Conservation (phyloP, 2,797 vertebrate genomes). For the Gadopsis bispinosus region DNA sequence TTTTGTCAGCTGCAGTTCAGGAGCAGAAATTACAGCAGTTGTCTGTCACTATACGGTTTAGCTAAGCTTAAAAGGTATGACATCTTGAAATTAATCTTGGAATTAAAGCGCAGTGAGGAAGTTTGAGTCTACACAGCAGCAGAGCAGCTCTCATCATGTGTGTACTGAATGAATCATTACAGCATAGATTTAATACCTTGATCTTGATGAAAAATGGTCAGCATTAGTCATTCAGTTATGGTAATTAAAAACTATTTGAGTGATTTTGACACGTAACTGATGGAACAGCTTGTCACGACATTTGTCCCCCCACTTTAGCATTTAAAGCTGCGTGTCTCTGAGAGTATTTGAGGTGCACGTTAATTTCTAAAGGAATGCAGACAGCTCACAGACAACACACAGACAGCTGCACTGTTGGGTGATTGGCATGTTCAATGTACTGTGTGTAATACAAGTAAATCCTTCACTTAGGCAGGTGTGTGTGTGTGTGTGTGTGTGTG, state of each 20-base stretch:
- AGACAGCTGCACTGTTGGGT: constrained; percentile 76
- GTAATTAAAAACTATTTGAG: constrained; percentile 69
- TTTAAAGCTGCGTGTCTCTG: constrained; percentile 71
- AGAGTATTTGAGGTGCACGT: constrained; percentile 68
- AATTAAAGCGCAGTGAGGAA: constrained; percentile 27
- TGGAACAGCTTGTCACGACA: constrained; percentile 70
- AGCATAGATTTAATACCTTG: constrained; percentile 44
- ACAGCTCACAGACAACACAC: constrained; percentile 75
- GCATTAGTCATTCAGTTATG: constrained; percentile 66
- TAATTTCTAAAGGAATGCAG: constrained; percentile 82
- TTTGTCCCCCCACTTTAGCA: constrained; percentile 68
- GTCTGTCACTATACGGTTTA: constrained; percentile 24
- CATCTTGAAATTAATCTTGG: constrained; percentile 50
- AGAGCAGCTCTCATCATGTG: constrained; percentile 34
- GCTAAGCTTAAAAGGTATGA: constrained; percentile 35
- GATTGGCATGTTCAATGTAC: constrained; percentile 82
- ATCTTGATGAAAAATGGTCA: constrained; percentile 24
- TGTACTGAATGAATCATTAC: constrained; percentile 38
- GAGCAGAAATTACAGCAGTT: constrained; percentile 18
- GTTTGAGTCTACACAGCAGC: constrained; percentile 33
- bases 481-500: constrained; percentile 46
- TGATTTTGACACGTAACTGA: constrained; percentile 64
- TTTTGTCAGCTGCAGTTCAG: not conserved
- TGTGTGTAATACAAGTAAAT: constrained; percentile 80
- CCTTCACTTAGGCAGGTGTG: constrained; percentile 80